Percentiles rank a stretch among this genome's conserved stretches.
Conservation (phyloP, 2,888 invertebrate species). For the Oscheius sp. region DNA sequence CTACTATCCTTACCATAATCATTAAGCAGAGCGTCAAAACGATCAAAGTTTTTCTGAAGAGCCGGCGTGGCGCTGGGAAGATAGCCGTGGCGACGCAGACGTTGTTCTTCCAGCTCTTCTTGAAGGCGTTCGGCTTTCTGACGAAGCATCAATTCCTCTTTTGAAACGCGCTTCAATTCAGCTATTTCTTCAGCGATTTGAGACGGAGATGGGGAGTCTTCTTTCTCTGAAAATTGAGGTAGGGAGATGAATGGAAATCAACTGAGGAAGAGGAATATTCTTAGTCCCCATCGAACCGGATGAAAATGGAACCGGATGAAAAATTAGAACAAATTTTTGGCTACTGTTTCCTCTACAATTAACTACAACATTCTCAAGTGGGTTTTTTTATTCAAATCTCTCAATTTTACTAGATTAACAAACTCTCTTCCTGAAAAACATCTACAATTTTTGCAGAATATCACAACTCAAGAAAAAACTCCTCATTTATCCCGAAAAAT, state of each 20-base stretch:
- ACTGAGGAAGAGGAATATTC: background rate
- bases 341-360: background rate
- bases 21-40: conserved; percentile 60
- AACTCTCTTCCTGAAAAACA: background rate
- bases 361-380: background rate
- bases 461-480: too few species aligned
- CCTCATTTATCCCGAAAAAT: too few species aligned
- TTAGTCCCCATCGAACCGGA: too few species aligned
- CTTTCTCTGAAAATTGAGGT: conserved; percentile 42
- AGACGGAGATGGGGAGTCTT: conserved; percentile 22
- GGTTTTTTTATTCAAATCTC: background rate
- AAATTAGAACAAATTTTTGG: background rate
- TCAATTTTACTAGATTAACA: background rate
- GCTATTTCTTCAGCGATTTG: conserved; percentile 42
- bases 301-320: too few species aligned
- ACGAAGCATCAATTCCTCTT: conserved; percentile 52
- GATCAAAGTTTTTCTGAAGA: conserved; percentile 59
- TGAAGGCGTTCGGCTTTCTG: conserved; percentile 59
- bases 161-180: conserved; percentile 49
- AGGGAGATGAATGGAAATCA: background rate
- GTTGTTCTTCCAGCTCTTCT: conserved; percentile 57
- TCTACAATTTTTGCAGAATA: too few species aligned
- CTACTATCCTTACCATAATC: conserved; percentile 40
- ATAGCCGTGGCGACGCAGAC: conserved; percentile 58
- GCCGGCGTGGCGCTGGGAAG: conserved; percentile 57